These are phyloP conservation scores for Adelges cooleyi DNA, from an alignment of 1,140 invertebrate species.

Conservation along the genomic window DNA sequence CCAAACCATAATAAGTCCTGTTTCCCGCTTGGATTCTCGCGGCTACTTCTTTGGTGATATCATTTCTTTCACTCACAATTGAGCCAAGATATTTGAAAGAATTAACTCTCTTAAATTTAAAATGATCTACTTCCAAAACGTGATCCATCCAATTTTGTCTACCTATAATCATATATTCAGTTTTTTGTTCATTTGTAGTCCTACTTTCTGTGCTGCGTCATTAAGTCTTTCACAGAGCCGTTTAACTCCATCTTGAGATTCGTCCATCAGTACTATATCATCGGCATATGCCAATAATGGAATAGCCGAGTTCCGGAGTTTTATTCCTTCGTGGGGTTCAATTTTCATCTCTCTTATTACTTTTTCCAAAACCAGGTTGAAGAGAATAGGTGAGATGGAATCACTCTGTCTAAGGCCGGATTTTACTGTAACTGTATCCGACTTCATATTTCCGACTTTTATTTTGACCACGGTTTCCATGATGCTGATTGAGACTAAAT, in stretches of 20 bases:
- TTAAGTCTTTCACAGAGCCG: constrained; percentile 28
- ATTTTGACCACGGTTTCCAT: background rate
- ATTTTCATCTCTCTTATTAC: background rate
- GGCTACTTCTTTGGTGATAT: constrained; percentile 11
- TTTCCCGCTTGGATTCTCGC: constrained; percentile 11
- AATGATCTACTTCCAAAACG: background rate
- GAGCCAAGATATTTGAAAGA: background rate
- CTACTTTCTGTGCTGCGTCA: constrained; percentile 28
- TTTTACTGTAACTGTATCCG: background rate
- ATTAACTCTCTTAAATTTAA: background rate
- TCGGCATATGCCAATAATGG: background rate
- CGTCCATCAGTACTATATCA: background rate
- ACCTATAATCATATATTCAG: constrained; percentile 19
- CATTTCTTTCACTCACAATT: background rate
- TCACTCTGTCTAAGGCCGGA: background rate
- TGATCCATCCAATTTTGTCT: background rate
- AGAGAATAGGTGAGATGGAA: background rate
- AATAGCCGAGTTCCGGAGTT: background rate
- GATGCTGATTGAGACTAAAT: background rate
- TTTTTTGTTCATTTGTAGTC: constrained; percentile 27
- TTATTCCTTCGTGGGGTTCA: background rate
- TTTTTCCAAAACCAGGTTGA: background rate
- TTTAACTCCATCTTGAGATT: background rate
- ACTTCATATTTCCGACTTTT: background rate
- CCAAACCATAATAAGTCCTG: background rate